These are phyloP conservation scores for Agrotis exclamationis DNA, from an alignment of 2,888 invertebrate genomes.

Conservation along the genomic window DNA sequence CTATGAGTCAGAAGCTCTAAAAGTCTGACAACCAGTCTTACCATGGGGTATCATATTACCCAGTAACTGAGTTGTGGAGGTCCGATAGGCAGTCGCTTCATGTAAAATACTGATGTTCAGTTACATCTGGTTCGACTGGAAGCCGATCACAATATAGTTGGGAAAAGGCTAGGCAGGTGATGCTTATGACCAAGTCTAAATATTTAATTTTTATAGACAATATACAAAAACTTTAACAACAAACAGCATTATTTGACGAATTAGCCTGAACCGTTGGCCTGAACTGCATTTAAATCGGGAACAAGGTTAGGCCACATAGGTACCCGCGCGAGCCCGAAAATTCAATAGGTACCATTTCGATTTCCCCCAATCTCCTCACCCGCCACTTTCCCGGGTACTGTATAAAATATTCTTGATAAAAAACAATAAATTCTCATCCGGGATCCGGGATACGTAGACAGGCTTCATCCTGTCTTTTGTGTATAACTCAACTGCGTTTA, in stretches of 20 bases:
- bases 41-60: no score
- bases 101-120: no score
- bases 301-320: constrained; percentile 13
- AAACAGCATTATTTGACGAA: neutral
- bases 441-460: constrained; percentile 63
- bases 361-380: constrained; percentile 25
- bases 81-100: no score
- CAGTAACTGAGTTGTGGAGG: no score
- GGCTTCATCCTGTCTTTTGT: constrained; percentile 65
- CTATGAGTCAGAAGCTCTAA: no score
- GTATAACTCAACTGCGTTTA: constrained; percentile 55
- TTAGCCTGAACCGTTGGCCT: constrained; percentile 2
- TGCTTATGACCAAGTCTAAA: no score
- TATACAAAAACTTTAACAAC: neutral
- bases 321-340: constrained; percentile 5
- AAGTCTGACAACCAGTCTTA: no score
- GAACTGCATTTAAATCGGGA: constrained; percentile 2
- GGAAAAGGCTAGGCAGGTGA: no score
- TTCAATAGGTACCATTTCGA: constrained; percentile 44
- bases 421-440: constrained; percentile 56
- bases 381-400: constrained; percentile 20
- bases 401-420: constrained; percentile 52
- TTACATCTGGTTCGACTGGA: no score
- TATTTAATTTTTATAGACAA: no score
- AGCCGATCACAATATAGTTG: no score